Evolutionary conservation across 2,113 vertebrate genomes (phyloP), one percentile per base, ranked within the genome.

Genomic region (Eclectus roratus): DNA sequence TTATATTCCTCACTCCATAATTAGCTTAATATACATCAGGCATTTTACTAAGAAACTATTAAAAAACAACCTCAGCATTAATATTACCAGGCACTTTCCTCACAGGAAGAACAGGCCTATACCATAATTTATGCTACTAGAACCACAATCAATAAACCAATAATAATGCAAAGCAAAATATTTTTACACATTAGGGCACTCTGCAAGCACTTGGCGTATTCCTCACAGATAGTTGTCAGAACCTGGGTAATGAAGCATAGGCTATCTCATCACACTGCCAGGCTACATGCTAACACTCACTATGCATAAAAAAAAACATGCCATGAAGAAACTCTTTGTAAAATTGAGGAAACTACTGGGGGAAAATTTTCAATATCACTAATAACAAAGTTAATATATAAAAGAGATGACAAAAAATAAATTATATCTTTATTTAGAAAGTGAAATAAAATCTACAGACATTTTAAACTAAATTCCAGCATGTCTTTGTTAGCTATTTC

Each of bases 181-280:
- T 85, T 89, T 89, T 85, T 84, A 79, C 82, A 64, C 46, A 73
- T 76, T 79, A 66, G 65, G 7, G 13, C 93, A 91, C 47, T 44
- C 35, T 76, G 89, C 12, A 88, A 86, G 81, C 87, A 95, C 85
- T 47, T 65, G 63, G 91, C 64, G 85, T 72, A 77, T 81, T 95
- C 83, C 91, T 92, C 92, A 89, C 91, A 93, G 96, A 85, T 3
- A 77, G 39, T 41, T 41, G 39, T 41, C 39, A 41, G 39, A 41
- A 41, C 39, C 39, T 41, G 39, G 39, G 39, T 41, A 41, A 41
- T 12, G 39, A 41, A 41, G 39, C 39, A 41, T 41, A 41, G 39
- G 39, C 93, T 85, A 87, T 74, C 83, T 80, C 70, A 76, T 87
- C 69, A 97, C 72, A 96, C 80, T 96, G 93, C 96, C 96, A 96